Percentiles rank a stretch among this genome's conserved stretches.
Conservation (phyloP, 1,140 invertebrate genomes). For the Cataglyphis hispanica region DNA sequence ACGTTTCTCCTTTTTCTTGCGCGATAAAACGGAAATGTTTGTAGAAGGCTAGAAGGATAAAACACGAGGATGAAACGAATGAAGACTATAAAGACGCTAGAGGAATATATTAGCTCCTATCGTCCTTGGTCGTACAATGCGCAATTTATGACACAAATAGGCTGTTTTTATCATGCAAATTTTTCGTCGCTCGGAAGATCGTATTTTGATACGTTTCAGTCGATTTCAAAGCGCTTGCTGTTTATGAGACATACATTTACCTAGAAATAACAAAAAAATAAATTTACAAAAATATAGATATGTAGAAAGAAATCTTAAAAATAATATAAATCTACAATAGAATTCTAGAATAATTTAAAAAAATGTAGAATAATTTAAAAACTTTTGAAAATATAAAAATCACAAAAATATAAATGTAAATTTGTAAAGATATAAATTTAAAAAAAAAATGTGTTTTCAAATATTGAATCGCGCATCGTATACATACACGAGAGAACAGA, state of each 20-base stretch:
- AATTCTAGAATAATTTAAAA: background rate
- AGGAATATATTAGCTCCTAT: background rate
- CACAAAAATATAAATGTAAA: too few relatives aligned
- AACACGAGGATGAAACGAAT: slow-evolving; percentile 12
- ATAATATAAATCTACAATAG: background rate
- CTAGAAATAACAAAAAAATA: background rate
- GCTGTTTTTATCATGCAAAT: slow-evolving; percentile 26
- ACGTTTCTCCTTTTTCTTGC: slow-evolving; percentile 18
- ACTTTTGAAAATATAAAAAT: too few relatives aligned
- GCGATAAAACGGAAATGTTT: slow-evolving; percentile 16
- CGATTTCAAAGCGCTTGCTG: background rate
- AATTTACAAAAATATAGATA: background rate
- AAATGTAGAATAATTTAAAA: too few relatives aligned
- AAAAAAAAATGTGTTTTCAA: slow-evolving; percentile 23
- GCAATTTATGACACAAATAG: slow-evolving; percentile 42
- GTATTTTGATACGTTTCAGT: background rate
- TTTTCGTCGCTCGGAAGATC: background rate
- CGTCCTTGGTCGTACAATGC: slow-evolving; percentile 3
- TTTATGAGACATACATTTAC: background rate
- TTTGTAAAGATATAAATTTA: too few relatives aligned
- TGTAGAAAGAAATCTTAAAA: background rate
- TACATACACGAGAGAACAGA: background rate
- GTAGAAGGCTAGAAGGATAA: background rate
- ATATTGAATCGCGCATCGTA: background rate
- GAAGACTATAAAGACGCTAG: background rate